Evolutionary conservation across 2,888 invertebrate genomes (phyloP), one percentile per base, ranked within the genome.

Genomic region (Ceramica pisi): DNA sequence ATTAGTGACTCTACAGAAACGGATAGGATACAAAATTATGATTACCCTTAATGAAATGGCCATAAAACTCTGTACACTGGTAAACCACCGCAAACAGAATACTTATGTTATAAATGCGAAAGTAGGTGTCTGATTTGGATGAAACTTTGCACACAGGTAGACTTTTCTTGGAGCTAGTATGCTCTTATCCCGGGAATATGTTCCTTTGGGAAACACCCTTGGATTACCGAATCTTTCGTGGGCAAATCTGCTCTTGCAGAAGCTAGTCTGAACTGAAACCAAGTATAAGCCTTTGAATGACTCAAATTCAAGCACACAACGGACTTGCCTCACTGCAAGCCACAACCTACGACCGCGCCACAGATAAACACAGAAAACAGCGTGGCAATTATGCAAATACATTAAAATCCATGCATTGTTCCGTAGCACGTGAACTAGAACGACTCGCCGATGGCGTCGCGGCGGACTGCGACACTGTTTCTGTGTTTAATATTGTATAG

Each of bases 351-450:
- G 81, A 71, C 68, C 76, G 70, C 64, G 76, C 76, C 75, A 77
- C 85, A 88, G 87, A 88, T 88, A 91, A 88, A 90, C 86, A 88
- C 83, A 83, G 88, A 83, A 86, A 89, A 86, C 87, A 84, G 81
- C 78, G 85, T 77, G 86, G 86, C 86, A 88, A 91, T 91, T 91
- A 92, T 92, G 91, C 88, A 89, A 91, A 91, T 90, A 88, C 89
- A 89, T 90, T 89, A 89, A 88, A 88, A 88, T 84, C 86, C 85
- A 82, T 75, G 86, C 88, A 91, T 91, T 91, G 91, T 91, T 83
- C 85, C 78, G 78, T 66, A 84, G 61, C 85, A 86, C 89, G 89
- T 89, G 88, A 87, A 86, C 84, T 86, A 82, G 85, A 82, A 85
- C 88, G 78, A 23, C 53, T 46, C 69, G 82, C 73, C 79, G 74